phyloP scores from a whole-genome alignment of 30 jellyfish, hydroid and myxozoan species.

The Sanderia malayensis region DNA sequence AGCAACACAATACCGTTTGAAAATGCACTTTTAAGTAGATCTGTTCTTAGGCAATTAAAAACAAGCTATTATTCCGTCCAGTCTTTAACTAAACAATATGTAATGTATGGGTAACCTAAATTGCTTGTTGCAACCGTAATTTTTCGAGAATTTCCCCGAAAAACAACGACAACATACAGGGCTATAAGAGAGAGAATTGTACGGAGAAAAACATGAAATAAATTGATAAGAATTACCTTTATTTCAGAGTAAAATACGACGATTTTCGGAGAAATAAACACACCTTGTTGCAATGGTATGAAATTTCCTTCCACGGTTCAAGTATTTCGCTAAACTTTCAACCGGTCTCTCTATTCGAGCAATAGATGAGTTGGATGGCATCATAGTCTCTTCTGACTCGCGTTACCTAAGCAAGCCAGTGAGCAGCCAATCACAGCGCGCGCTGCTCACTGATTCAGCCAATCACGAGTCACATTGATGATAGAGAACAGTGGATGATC shows the following conservation, averaged over 20 bases:
- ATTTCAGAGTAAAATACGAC: conserved; percentile 24
- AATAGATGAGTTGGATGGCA: conserved; percentile 52
- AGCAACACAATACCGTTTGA: too few relatives aligned
- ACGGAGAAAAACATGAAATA: too few relatives aligned
- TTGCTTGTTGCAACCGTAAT: too few relatives aligned
- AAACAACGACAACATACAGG: too few relatives aligned
- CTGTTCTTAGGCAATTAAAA: too few relatives aligned
- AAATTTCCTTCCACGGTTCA: conserved; percentile 66
- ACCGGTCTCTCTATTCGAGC: conserved; percentile 66
- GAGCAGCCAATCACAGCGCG: conserved; percentile 51
- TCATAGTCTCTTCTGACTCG: conserved; percentile 48
- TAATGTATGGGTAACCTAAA: too few relatives aligned
- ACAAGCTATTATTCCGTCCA: too few relatives aligned
- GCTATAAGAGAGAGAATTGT: too few relatives aligned
- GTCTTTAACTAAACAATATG: too few relatives aligned
- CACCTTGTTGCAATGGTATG: conserved; percentile 43
- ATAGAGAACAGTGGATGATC: conserved; percentile 26
- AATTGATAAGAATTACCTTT: conserved; percentile 19
- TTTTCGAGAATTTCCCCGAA: too few relatives aligned
- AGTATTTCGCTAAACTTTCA: conserved; percentile 36
- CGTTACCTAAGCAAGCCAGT: conserved; percentile 26
- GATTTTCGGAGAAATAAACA: conserved; percentile 29
- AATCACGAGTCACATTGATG: conserved; percentile 40
- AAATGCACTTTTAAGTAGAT: too few relatives aligned
- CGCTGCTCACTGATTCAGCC: conserved; percentile 40